Evolutionary conservation across 2,888 invertebrate genomes (phyloP).

Genomic region (Drosophila birchii): DNA sequence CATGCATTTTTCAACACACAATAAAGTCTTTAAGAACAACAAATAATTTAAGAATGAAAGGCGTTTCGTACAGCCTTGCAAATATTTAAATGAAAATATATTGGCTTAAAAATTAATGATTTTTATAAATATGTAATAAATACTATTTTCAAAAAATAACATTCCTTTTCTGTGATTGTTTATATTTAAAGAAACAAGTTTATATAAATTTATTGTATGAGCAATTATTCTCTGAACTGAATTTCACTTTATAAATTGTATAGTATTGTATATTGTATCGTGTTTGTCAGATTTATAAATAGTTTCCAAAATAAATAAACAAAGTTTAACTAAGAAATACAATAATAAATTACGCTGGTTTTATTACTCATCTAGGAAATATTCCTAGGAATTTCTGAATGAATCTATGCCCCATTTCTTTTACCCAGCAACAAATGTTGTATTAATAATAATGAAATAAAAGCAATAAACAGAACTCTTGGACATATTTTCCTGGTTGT

Average conservation of each 20-base stretch:
- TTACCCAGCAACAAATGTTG: background rate
- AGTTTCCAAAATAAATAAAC: background rate
- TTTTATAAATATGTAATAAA: background rate
- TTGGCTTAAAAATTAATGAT: background rate
- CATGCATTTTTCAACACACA: slow-evolving; percentile 23
- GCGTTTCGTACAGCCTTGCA: background rate
- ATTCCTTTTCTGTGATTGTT: background rate
- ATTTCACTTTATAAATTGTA: background rate
- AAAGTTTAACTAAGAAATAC: background rate
- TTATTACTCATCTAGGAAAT: background rate
- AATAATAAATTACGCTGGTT: too few relatives aligned
- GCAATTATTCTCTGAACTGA: background rate
- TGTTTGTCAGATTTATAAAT: background rate
- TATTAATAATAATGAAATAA: background rate
- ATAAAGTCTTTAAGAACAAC: slow-evolving; percentile 13
- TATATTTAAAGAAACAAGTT: background rate
- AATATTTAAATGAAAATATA: slow-evolving; percentile 2
- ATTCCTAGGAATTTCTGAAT: background rate
- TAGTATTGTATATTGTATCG: background rate
- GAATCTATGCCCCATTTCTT: background rate
- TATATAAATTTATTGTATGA: background rate
- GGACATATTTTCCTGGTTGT: background rate
- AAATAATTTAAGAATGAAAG: background rate
- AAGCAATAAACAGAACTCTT: background rate
- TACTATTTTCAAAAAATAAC: background rate